Base-by-base conservation (phyloP, 2,113 vertebrate genomes). In the Callipepla californica region DNA sequence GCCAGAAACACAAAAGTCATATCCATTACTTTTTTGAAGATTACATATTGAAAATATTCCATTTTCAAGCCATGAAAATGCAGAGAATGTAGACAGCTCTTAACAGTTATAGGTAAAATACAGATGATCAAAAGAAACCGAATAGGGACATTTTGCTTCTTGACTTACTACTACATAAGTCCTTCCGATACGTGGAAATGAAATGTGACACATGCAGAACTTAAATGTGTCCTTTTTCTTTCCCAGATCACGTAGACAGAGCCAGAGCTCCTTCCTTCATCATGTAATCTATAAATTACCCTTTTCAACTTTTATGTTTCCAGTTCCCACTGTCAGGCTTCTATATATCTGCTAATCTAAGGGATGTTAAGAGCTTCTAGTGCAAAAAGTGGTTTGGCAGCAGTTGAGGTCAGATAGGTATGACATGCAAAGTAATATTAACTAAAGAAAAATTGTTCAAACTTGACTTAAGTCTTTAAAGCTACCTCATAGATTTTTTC, bases 161-260 rank as follows among this genome's bases (percentile, higher is more conserved):
- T 57, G 57, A 14, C 25, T 84, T 0, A 0, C 19, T 32, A 3
- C 19, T 67, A 7, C 2, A 1, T 17, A 70, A 74, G 22, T 18
- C 72, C 11, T 48, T 57, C 23, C 50, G 34, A 47, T 59, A 36
- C 0, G 12, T 1, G 4, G 44, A 72, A 79, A 32, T 36, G 14
- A 85, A 61, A 61, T 4, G 45, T 23, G 72, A 72, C 8, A 67
- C 2, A 30, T 0, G 7, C 9, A 75, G 78, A 80, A 61, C 34
- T 82, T 38, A 7, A 32, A 5, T 5, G 2, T 50, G 25, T 12
- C 9, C 3, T 53, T 82, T 26, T 82, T 48, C 42, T 76, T n/a
- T 57, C 13, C 11, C 11, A 47, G 40, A 23, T 55, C 48, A 30
- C 2, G 8, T 12, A 42, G 80, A 18, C 50, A 84, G 21, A 50